Percentiles rank a stretch among this genome's conserved stretches.
These are phyloP conservation scores for Myocastor coypus DNA, from an alignment of 2,113 vertebrate genomes.

Conservation along the genomic window DNA sequence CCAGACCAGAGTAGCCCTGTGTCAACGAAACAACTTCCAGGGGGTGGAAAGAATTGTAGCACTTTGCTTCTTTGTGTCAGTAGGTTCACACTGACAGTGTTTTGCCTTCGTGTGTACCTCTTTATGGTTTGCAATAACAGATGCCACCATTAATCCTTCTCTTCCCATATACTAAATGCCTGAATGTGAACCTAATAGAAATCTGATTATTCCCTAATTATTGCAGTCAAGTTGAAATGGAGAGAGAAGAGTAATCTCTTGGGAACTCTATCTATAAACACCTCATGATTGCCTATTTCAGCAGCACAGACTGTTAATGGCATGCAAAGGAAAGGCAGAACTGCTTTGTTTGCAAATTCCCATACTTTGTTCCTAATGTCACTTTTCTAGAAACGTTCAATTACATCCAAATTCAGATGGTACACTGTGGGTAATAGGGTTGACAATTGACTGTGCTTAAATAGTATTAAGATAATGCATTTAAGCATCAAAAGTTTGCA, in stretches of 20 bases:
- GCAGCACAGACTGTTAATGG: neutral
- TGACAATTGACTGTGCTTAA: conserved; percentile 65
- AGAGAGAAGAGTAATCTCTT: neutral
- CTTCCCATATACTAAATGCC: neutral
- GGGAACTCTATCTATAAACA: neutral
- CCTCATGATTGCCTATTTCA: neutral
- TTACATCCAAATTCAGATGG: conserved; percentile 62
- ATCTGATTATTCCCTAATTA: neutral
- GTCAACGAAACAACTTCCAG: neutral
- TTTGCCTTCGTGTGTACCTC: conserved; percentile 36
- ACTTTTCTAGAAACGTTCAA: conserved; percentile 57
- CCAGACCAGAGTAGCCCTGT: neutral
- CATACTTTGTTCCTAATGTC: neutral
- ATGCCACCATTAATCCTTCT: conserved; percentile 26
- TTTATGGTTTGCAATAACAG: conserved; percentile 59
- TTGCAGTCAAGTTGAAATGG: neutral
- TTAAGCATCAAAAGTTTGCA: conserved; percentile 77
- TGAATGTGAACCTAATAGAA: neutral
- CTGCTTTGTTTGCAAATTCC: conserved; percentile 45
- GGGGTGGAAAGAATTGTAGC: neutral
- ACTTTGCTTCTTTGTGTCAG: conserved; percentile 39
- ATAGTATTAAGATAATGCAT: conserved; percentile 74
- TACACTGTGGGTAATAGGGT: conserved; percentile 52
- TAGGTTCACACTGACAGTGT: neutral
- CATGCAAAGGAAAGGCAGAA: neutral